Conservation (phyloP, 2,888 invertebrate species). For the Cryptus armator region DNA sequence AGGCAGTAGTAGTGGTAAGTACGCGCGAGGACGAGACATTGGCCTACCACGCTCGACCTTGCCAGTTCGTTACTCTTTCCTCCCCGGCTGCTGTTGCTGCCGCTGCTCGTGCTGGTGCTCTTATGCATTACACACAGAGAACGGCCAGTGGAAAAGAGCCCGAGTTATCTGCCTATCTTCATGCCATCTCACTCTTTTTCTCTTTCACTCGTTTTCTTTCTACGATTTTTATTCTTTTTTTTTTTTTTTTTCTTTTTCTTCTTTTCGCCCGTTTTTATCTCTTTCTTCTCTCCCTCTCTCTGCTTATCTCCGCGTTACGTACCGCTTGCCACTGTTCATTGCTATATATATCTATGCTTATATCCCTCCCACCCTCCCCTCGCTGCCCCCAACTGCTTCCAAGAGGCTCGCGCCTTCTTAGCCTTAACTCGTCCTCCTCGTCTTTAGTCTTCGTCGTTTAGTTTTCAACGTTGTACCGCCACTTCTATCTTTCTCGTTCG, state of each 20-base stretch:
- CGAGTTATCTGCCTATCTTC: constrained; percentile 71
- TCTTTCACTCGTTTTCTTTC: constrained; percentile 61
- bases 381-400: neutral
- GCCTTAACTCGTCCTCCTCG: constrained; percentile 30
- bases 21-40: constrained; percentile 82
- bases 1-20: constrained; percentile 58
- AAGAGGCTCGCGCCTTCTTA: constrained; percentile 39
- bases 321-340: constrained; percentile 58
- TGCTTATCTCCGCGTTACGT: constrained; percentile 64
- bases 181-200: constrained; percentile 62
- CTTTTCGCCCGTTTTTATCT: constrained; percentile 52
- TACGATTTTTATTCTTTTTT: neutral
- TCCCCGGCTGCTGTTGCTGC: constrained; percentile 67
- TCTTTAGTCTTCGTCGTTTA: constrained; percentile 43
- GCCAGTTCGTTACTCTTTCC: constrained; percentile 84
- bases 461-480: constrained; percentile 59
- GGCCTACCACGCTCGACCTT: constrained; percentile 84
- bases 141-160: neutral
- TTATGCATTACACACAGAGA: constrained; percentile 78
- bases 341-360: constrained; percentile 47
- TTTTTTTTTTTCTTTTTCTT: neutral
- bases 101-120: constrained; percentile 71
- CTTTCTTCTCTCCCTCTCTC: constrained; percentile 63
- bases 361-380: constrained; percentile 14
- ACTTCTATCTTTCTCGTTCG: constrained; percentile 18